Percentiles rank a stretch among this genome's conserved stretches.
phyloP scores from a whole-genome alignment of 1,140 invertebrate species.

The Zaprionus nigranus region DNA sequence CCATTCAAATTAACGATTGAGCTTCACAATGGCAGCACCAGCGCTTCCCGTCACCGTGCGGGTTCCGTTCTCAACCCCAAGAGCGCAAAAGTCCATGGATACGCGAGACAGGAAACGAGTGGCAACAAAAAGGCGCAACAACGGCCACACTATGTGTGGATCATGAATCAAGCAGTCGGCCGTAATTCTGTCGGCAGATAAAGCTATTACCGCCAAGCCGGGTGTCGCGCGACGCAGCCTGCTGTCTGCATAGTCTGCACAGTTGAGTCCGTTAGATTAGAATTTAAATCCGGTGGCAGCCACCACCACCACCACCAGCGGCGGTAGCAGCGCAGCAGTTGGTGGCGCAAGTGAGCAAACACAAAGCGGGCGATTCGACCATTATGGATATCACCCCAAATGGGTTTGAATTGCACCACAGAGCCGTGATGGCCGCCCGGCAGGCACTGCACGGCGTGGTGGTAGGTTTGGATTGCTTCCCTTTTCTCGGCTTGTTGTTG shows the following conservation, averaged over 20 bases:
- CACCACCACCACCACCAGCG: constrained; percentile 24
- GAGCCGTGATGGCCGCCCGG: constrained; percentile 34
- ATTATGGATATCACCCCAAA: constrained; percentile 78
- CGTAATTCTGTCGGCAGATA: constrained; percentile 82
- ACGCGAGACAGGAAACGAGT: constrained; percentile 14
- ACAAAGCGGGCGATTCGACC: constrained; percentile 56
- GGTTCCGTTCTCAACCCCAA: constrained; percentile 5
- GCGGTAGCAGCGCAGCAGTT: constrained; percentile 28
- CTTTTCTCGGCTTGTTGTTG: constrained; percentile 21
- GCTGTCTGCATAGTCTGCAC: constrained; percentile 21
- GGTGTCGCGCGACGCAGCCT: constrained; percentile 35
- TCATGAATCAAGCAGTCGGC: constrained; percentile 74
- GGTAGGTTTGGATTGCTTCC: constrained; percentile 55
- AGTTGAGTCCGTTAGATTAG: constrained; percentile 71
- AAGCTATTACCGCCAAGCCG: constrained; percentile 80
- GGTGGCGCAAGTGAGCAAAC: constrained; percentile 47
- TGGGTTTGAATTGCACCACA: constrained; percentile 57
- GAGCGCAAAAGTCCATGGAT: constrained; percentile 26
- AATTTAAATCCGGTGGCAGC: constrained; percentile 72
- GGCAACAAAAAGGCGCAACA: constrained; percentile 49
- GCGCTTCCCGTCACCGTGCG: constrained; percentile 46
- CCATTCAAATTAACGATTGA: constrained; percentile 57
- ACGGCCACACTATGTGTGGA: constrained; percentile 51
- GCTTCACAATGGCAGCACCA: constrained; percentile 44
- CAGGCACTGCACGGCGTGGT: constrained; percentile 18